Evolutionary conservation across 2,797 vertebrate genomes (phyloP).

Genomic region (Coregonus sp.): DNA sequence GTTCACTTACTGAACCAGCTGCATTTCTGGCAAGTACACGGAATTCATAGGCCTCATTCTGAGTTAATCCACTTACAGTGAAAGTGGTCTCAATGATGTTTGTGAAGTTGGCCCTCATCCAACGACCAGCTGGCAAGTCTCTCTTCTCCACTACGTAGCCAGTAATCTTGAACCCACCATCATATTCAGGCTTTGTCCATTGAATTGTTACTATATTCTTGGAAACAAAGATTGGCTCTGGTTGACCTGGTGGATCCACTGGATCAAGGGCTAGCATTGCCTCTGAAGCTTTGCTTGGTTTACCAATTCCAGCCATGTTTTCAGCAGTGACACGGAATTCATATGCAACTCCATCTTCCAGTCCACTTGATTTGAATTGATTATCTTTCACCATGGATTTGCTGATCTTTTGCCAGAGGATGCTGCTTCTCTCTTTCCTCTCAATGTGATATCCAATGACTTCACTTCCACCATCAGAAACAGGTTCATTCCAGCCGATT

Average conservation of each 20-base stretch:
- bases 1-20: slow-evolving; percentile 89
- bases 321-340: slow-evolving; percentile 96
- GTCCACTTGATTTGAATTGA: slow-evolving; percentile 89
- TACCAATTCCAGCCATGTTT: slow-evolving; percentile 96
- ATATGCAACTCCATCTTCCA: slow-evolving; percentile 93
- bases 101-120: slow-evolving; percentile 96
- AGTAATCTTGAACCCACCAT: slow-evolving; percentile 97
- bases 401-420: slow-evolving; percentile 92
- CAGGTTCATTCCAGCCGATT: slow-evolving; percentile 95
- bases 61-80: slow-evolving; percentile 93
- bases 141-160: slow-evolving; percentile 95
- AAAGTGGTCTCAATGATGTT: slow-evolving; percentile 96
- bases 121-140: slow-evolving; percentile 91
- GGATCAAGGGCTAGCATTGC: slow-evolving; percentile 91
- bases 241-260: slow-evolving; percentile 94
- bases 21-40: slow-evolving; percentile 93
- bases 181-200: slow-evolving; percentile 96
- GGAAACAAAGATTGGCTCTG: slow-evolving; percentile 86
- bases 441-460: slow-evolving; percentile 95
- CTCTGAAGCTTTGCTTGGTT: slow-evolving; percentile 95
- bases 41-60: slow-evolving; percentile 94
- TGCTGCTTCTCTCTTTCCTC: slow-evolving; percentile 94
- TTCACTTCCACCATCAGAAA: slow-evolving; percentile 94
- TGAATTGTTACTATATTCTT: slow-evolving; percentile 91
- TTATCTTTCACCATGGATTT: slow-evolving; percentile 89